phyloP scores from a whole-genome alignment of 37 sponge, comb jelly and placozoan genomes.

The Chondrosia reniformis region DNA sequence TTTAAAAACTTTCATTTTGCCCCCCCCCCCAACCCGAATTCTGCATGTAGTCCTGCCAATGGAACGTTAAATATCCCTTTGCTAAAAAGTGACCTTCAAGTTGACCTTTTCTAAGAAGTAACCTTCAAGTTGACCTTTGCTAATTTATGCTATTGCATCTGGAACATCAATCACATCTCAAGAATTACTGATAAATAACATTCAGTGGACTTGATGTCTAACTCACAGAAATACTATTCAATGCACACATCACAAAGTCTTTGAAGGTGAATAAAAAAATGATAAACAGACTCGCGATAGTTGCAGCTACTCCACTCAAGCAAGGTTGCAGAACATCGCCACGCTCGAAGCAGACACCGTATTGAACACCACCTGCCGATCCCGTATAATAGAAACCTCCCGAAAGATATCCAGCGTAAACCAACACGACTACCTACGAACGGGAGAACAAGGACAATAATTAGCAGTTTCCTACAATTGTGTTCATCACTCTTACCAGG shows the following conservation, averaged over 20 bases:
- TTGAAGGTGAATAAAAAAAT: neutral
- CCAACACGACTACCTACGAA: neutral
- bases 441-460: neutral
- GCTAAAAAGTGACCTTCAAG: too few species aligned
- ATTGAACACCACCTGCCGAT: neutral
- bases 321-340: neutral
- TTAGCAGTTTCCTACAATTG: neutral
- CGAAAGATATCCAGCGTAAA: neutral
- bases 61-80: too few species aligned
- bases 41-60: too few species aligned
- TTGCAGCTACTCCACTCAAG: neutral
- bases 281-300: neutral
- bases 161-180: too few species aligned
- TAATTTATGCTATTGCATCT: too few species aligned
- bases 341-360: neutral
- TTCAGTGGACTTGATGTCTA: too few species aligned
- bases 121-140: too few species aligned
- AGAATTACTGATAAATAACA: too few species aligned
- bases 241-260: neutral
- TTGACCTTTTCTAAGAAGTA: too few species aligned
- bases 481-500: neutral
- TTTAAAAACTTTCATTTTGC: too few species aligned
- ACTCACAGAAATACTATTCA: slow-evolving; percentile 1
- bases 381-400: neutral
- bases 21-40: too few species aligned